Evolutionary conservation across 2,888 invertebrate genomes (phyloP).

Genomic region (Celastrina argiolus): DNA sequence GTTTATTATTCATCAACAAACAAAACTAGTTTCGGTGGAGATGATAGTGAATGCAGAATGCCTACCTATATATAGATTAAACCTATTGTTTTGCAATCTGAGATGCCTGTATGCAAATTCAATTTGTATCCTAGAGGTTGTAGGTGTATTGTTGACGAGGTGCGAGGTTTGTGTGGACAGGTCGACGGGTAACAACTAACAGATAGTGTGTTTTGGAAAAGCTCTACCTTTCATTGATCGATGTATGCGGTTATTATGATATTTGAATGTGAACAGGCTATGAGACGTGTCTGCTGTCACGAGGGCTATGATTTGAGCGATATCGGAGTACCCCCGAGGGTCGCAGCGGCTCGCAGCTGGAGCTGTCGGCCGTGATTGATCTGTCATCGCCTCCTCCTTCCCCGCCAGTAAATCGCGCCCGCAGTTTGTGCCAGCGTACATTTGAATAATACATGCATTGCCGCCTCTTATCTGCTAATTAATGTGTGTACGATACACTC

Average conservation of each 20-base stretch:
- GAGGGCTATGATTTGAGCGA: slow-evolving; percentile 3
- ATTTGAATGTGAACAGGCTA: not conserved
- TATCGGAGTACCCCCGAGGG: slow-evolving; percentile 1
- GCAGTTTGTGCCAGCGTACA: slow-evolving; percentile 9
- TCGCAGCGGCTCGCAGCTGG: slow-evolving; percentile 28
- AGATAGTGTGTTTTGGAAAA: too few relatives aligned
- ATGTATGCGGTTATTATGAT: too few relatives aligned
- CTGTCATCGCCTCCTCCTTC: slow-evolving; percentile 25
- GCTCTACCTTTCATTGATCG: too few relatives aligned
- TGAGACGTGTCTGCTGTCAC: not conserved
- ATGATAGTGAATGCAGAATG: not conserved
- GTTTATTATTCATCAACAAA: slow-evolving; percentile 1
- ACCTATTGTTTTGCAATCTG: too few relatives aligned
- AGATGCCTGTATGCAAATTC: too few relatives aligned
- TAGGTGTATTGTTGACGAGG: too few relatives aligned
- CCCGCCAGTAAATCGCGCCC: slow-evolving; percentile 10
- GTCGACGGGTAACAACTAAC: too few relatives aligned
- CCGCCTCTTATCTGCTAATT: slow-evolving; percentile 11
- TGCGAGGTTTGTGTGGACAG: too few relatives aligned
- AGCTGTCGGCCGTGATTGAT: slow-evolving; percentile 37
- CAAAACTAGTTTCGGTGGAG: slow-evolving; percentile 10
- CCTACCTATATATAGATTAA: too few relatives aligned
- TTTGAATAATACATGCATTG: slow-evolving; percentile 20
- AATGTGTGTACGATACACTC: slow-evolving; percentile 9
- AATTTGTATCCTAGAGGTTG: too few relatives aligned